phyloP scores from a whole-genome alignment of 1,140 invertebrate genomes.

The Ylistrum balloti region DNA sequence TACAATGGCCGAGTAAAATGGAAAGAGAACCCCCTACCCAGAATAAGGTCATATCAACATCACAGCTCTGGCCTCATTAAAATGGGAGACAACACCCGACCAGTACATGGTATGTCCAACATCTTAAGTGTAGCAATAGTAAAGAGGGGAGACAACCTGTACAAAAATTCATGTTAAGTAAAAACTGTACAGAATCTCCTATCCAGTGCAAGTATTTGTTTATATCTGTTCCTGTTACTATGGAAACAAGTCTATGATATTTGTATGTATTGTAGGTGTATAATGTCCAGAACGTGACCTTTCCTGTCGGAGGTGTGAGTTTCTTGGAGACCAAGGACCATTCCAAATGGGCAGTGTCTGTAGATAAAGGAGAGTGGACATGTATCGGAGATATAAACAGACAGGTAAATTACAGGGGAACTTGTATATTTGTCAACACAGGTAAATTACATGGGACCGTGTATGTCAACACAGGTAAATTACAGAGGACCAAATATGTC shows the following conservation, averaged over 20 bases:
- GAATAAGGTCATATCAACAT: too few relatives aligned
- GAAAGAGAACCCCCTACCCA: too few relatives aligned
- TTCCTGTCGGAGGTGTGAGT: conserved; percentile 84
- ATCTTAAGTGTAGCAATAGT: too few relatives aligned
- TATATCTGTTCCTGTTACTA: not conserved
- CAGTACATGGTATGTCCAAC: too few relatives aligned
- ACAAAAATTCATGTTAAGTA: too few relatives aligned
- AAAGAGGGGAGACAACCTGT: too few relatives aligned
- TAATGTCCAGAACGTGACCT: conserved; percentile 84
- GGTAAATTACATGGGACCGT: not conserved
- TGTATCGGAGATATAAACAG: conserved; percentile 97
- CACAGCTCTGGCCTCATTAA: too few relatives aligned
- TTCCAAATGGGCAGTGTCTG: conserved; percentile 94
- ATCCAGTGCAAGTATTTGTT: not conserved
- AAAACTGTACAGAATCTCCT: too few relatives aligned
- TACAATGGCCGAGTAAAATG: too few relatives aligned
- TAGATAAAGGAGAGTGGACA: conserved; percentile 85
- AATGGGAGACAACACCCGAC: too few relatives aligned
- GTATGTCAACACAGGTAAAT: not conserved
- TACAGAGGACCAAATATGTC: too few relatives aligned
- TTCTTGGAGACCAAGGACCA: conserved; percentile 93
- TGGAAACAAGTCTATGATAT: too few relatives aligned
- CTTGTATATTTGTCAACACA: not conserved
- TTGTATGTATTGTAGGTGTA: conserved; percentile 67
- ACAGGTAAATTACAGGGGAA: conserved; percentile 85